Percentiles rank a stretch among this genome's conserved stretches.
phyloP scores from a whole-genome alignment of 2,797 vertebrate genomes.

The Semaprochilodus insignis region DNA sequence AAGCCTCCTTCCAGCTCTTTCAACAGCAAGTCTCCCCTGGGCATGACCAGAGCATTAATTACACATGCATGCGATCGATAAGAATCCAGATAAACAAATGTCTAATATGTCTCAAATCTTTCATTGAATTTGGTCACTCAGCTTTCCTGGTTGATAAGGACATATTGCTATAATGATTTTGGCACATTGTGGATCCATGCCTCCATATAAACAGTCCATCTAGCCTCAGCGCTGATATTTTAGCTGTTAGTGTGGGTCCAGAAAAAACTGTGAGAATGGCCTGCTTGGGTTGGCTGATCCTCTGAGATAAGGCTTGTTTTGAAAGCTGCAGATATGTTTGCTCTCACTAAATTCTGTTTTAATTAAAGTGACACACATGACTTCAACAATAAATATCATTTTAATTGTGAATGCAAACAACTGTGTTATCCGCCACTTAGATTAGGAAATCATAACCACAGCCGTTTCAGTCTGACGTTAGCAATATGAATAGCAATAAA shows the following conservation, averaged over 20 bases:
- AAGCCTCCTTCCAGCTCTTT: not conserved
- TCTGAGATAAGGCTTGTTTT: constrained; percentile 32
- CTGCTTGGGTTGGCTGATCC: constrained; percentile 8
- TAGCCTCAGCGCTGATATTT: not conserved
- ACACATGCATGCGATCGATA: not conserved
- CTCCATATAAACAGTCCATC: not conserved
- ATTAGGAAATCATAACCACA: constrained; percentile 1
- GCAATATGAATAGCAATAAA: not conserved
- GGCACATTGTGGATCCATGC: not conserved
- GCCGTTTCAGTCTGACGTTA: not conserved
- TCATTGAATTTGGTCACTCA: not conserved
- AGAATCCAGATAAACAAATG: not conserved
- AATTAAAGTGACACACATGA: constrained; percentile 39
- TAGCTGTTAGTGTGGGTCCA: not conserved
- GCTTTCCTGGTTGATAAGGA: not conserved
- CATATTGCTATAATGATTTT: not conserved
- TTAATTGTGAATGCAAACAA: not conserved
- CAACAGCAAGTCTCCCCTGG: not conserved
- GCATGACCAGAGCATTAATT: not conserved
- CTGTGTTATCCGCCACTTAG: not conserved
- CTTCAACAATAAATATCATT: constrained; percentile 21
- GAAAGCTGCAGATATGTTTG: constrained; percentile 39
- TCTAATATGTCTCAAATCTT: not conserved
- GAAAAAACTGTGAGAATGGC: not conserved
- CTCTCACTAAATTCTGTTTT: constrained; percentile 14